Base-by-base conservation (phyloP, 2,888 invertebrate species). In the Tubulanus polymorphus region DNA sequence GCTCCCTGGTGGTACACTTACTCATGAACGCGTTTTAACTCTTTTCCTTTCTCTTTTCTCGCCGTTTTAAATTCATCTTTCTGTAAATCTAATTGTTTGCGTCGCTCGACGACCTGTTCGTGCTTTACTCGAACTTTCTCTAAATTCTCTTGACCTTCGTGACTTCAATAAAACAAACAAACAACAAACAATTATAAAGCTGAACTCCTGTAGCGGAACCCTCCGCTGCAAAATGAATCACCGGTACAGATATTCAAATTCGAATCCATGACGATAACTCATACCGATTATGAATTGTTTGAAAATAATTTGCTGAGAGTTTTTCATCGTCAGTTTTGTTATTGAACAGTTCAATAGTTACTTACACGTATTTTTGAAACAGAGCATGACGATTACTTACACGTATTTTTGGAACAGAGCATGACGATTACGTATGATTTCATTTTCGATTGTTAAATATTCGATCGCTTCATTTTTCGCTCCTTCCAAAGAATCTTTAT, bases 371-470 rank as follows among this genome's bases (percentile, higher is more conserved):
- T 63, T 71, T 72, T 78, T 92, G 91, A 63, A 85, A 84, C 29
- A 88, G 75, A 12, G 10, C 41, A 41, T 15, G 6, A 41, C 23
- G 6, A 41, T n/a, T 37, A 68, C 75, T 66, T 63, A 78, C 78
- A 74, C 65, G 60, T 77, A 71, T 63, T 71, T 72, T 78, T 92
- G 91, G 63, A 85, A 84, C 29, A 88, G 75, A 67, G 85, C 83
- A 80, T 91, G 90, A 58, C 87, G 86, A 1, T 85, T 84, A 51
- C 84, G 81, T 1, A 85, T 83, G 1, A 88, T 81, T 2, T 83
- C 83, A 75, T 99, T 99, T 73, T 93, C 91, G 23, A 86, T 76
- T 63, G 86, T 86, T 66, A 97, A 82, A 88, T 6, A 92, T 87
- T 74, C 73, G 2, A 82, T 63, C 5, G 79, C 80, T 55, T 80